Evolutionary conservation across 2,113 vertebrate species (phyloP), one percentile per base, ranked within the genome.

Genomic region (Thinocorus orbignyianus): DNA sequence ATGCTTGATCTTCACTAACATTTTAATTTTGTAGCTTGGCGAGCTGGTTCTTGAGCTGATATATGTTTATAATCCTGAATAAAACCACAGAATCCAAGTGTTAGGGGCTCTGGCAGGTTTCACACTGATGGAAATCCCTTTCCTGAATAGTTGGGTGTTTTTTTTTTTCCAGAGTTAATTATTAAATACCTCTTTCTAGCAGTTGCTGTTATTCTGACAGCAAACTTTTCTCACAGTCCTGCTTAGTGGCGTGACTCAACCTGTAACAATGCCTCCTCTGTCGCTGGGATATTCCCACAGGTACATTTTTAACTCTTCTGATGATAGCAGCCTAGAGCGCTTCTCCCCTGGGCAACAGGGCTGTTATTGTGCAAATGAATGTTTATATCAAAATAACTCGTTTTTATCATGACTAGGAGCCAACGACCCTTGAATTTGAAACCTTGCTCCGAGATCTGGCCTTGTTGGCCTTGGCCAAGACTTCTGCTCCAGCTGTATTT

Each of bases 351-450:
- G 72, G 26, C n/a, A 74, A 46, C 86, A 88, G 81, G 57, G 24
- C 70, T 92, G 19, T 52, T 66, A 62, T 82, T 92, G 96, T 93
- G 66, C 73, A 85, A 25, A 42, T 22, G 35, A 46, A 17, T 94
- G 81, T 93, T 96, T 93, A 17, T 92, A 77, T 77, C 41, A 61
- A 94, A 96, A 93, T 42, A 92, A 52, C 8, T 77, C 61, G 65
- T 73, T 94, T 42, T 94, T 85, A 57, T 69, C 23, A 11, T 28
- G 65, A 58, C 28, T 9, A 11, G 61, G 77, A 81, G 81, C 16
- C 77, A 44, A 37, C 17, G 73, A 79, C 92, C 57, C 70, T 54
- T 64, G 77, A 30, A 52, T 89, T 31, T 9, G 17, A 91, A 93
- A 81, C 69, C 44, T 52, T 54, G n/a, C 61, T 64, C 52, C 31